Conservation (phyloP, 2,888 invertebrate species). For the Poecilus cupreus region DNA sequence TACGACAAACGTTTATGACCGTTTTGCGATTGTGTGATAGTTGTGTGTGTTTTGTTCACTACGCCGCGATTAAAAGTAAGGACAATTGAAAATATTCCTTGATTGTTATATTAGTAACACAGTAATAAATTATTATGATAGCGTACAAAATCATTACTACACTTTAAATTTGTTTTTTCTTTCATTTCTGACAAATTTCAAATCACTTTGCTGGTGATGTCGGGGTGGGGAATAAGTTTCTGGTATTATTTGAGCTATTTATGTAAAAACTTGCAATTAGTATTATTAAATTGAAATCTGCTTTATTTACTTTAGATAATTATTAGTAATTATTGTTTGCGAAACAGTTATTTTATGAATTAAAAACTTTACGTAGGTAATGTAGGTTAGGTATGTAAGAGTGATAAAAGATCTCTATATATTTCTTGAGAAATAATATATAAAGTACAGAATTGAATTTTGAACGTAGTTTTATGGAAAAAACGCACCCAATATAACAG, state of each 20-base stretch:
- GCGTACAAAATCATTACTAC: background rate
- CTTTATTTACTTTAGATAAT: slow-evolving; percentile 57
- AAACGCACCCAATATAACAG: background rate
- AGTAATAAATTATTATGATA: background rate
- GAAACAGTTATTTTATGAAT: slow-evolving; percentile 60
- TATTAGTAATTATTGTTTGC: slow-evolving; percentile 55
- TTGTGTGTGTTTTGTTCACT: slow-evolving; percentile 78
- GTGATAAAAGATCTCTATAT: slow-evolving; percentile 40
- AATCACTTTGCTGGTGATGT: slow-evolving; percentile 36
- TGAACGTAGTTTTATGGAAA: background rate
- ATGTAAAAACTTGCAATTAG: slow-evolving; percentile 10
- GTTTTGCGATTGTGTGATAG: slow-evolving; percentile 69
- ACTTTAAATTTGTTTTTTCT: background rate
- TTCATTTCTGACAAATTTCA: slow-evolving; percentile 30
- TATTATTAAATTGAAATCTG: slow-evolving; percentile 7
- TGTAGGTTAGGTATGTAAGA: slow-evolving; percentile 65
- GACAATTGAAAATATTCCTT: slow-evolving; percentile 60
- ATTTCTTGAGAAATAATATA: background rate
- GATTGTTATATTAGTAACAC: background rate
- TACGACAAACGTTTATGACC: slow-evolving; percentile 56
- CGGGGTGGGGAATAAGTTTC: slow-evolving; percentile 57
- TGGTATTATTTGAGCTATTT: slow-evolving; percentile 38
- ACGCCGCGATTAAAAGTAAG: slow-evolving; percentile 74
- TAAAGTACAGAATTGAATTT: background rate
- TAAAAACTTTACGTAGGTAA: slow-evolving; percentile 59